Conservation (phyloP, 2,113 vertebrate species). For the Ascaphus truei region DNA sequence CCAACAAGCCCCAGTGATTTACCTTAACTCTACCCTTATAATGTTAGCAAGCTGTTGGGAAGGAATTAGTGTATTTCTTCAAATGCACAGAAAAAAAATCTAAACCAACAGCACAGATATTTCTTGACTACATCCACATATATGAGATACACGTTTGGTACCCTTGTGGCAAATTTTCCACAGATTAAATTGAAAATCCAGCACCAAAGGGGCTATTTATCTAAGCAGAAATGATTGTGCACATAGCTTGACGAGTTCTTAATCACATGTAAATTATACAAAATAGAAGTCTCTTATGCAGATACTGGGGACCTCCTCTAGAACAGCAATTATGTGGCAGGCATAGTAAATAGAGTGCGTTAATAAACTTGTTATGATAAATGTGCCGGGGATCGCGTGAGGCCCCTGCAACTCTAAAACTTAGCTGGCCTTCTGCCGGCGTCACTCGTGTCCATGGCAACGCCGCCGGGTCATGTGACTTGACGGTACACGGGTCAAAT, state of each 20-base stretch:
- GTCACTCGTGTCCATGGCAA: too few relatives aligned
- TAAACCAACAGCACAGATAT: too few relatives aligned
- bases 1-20: not conserved
- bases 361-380: constrained; percentile 35
- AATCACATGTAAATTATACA: constrained; percentile 35
- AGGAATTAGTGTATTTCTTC: too few relatives aligned
- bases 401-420: too few relatives aligned
- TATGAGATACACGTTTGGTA: not conserved
- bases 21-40: not conserved
- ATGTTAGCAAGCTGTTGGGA: not conserved
- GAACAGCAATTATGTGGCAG: constrained; percentile 31
- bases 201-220: constrained; percentile 28
- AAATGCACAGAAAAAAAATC: too few relatives aligned
- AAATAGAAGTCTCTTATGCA: constrained; percentile 26
- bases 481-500: too few relatives aligned
- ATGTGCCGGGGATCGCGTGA: too few relatives aligned
- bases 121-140: not conserved
- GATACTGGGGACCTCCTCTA: constrained; percentile 27
- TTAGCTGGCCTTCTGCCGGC: too few relatives aligned
- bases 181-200: constrained; percentile 12
- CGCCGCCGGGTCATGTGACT: too few relatives aligned
- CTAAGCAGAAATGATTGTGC: constrained; percentile 28
- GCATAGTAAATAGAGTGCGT: constrained; percentile 16
- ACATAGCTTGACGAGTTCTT: constrained; percentile 29
- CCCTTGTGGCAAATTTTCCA: constrained; percentile 3